Conservation (phyloP, 2,888 invertebrate genomes). For the Catocala sponsa region DNA sequence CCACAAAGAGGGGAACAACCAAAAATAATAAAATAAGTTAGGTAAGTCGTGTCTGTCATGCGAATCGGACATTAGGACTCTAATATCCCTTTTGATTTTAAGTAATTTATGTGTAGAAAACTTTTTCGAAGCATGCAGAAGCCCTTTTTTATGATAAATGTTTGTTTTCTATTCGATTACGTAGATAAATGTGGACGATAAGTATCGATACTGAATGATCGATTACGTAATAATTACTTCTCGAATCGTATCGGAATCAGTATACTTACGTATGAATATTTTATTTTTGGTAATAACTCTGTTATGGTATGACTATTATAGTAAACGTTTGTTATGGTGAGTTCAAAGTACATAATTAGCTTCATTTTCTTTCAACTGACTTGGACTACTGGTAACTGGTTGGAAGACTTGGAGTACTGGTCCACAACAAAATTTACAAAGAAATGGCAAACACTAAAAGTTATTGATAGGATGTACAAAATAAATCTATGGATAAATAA, state of each 20-base stretch:
- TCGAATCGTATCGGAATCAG: slow-evolving; percentile 43
- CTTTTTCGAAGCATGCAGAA: slow-evolving; percentile 61
- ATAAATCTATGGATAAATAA: too few relatives aligned
- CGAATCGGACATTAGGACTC: slow-evolving; percentile 82
- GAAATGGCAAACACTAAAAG: too few relatives aligned
- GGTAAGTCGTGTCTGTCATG: slow-evolving; percentile 77
- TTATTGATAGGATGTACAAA: too few relatives aligned
- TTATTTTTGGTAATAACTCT: slow-evolving; percentile 31
- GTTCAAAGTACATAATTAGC: slow-evolving; percentile 11
- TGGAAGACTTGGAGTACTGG: too few relatives aligned
- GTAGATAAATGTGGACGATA: slow-evolving; percentile 71
- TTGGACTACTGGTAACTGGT: not conserved
- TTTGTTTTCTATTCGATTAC: slow-evolving; percentile 80
- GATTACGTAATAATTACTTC: slow-evolving; percentile 71
- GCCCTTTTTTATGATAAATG: slow-evolving; percentile 75
- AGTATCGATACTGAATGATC: slow-evolving; percentile 71
- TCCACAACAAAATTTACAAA: too few relatives aligned
- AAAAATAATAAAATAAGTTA: slow-evolving; percentile 81
- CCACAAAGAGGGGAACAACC: slow-evolving; percentile 63
- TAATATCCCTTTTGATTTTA: slow-evolving; percentile 86
- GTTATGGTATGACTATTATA: slow-evolving; percentile 42
- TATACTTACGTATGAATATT: slow-evolving; percentile 43
- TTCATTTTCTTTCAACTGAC: slow-evolving; percentile 7
- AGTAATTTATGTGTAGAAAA: slow-evolving; percentile 82
- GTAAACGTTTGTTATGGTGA: slow-evolving; percentile 12